Base-by-base conservation (phyloP, 64 coral and sea anemone species). In the Dendronephthya gigantea region DNA sequence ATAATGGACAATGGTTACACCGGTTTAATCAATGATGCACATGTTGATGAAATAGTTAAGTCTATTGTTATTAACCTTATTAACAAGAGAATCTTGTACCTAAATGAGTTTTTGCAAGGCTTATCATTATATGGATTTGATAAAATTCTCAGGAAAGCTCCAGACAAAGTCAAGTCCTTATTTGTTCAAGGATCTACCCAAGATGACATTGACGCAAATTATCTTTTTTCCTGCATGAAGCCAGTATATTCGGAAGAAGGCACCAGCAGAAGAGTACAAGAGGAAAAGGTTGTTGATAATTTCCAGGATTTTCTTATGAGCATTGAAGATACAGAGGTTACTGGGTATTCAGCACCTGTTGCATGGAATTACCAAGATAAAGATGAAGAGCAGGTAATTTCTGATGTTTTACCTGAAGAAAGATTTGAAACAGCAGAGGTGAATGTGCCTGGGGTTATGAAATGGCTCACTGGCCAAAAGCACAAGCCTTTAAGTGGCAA, bases 401-500 rank as follows among this genome's bases (percentile, higher is more conserved):
- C 84, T 81, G 84, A 85, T 90, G 83, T 47, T 23, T 68, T 35
- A 39, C 31, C 72, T 17, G 55, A 62, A 27, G 55, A 62, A 62
- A 62, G 25, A n/a, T 79, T 36, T 17, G 37, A 84, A 28, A 27
- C 87, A 48, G 37, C 87, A n/a, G 87, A 83, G 9, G 39, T 89
- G 16, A 92, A 68, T 66, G 83, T 83, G 39, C 16, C 91, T 68
- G 87, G 83, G 17, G 68, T 92, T 25, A 37, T 70, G 39, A 34
- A 0, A 33, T 92, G 87, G 87, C 55, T 92, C 30, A 92, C 91
- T 35, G 91, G 84, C 49, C 91, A 92, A 65, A 82, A 81, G 36
- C 91, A 92, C 17, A 83, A 33, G 81, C 91, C 91, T 82, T 34
- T 92, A 31, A 89, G 88, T 92, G 87, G 91, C 4, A 74, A 83